Evolutionary conservation across 2,888 invertebrate genomes (phyloP), one percentile per base, ranked within the genome.

Genomic region (Scaptomyza cyrtandrae): DNA sequence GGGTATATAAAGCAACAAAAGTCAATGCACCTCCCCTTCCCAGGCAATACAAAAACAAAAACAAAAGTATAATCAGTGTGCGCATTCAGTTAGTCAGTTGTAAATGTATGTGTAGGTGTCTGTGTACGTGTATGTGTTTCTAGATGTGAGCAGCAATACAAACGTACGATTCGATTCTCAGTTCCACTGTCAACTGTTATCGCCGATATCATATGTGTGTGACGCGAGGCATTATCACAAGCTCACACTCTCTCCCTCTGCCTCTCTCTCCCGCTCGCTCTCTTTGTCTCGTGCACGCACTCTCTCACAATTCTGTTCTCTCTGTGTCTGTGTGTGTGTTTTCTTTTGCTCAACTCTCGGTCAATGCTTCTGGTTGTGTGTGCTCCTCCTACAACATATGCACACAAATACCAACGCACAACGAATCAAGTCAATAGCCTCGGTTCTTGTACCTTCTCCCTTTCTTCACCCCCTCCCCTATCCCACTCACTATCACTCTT

Each of bases 351-450:
- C 41, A 67, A 60, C 85, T 86, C 83, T 86, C 82, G 86, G 88
- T 86, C 82, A 88, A 83, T 86, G 82, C 80, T 82, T 82, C 70
- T 63, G 68, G 53, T 75, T 71, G 50, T 53, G 39, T 33, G 68
- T 41, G 16, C 83, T 67, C 67, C 88, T 57, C 69, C 83, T 43
- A 67, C 82, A 58, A 56, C 63, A 62, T 35, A 68, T 35, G 37
- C 53, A 71, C 53, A 71, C 70, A 37, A 16, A 55, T 58, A 62
- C 52, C 53, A 58, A 59, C 44, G 46, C 37, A 59, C 35, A 24
- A 44, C 49, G 35, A 69, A 41, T 24, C 75, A 60, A 81, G 84
- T 85, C 84, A 85, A 85, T 85, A 85, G 87, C 89, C 84, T 85
- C 80, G 56, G 65, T 48, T 66, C 64, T 72, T 27, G 19, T 53